Base-by-base conservation (phyloP, 2,888 invertebrate genomes). In the Aplocera efformata region DNA sequence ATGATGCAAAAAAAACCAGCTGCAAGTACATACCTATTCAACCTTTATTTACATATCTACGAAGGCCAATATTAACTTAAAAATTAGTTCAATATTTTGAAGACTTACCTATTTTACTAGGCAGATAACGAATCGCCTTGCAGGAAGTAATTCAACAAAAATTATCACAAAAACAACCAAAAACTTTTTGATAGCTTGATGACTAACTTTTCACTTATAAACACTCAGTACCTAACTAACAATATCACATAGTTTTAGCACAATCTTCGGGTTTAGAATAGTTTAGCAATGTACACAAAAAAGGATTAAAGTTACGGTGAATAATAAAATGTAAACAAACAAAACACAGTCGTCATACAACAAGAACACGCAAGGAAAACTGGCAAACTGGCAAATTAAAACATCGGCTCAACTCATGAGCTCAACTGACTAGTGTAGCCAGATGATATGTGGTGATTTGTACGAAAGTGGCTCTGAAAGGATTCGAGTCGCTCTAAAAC, bases 251-350 rank as follows among this genome's bases (percentile, higher is more conserved):
- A 39, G 34, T 44, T 50, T 23, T 32, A 22, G 51, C 77, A 76
- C 69, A 71, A 72, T 60, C 13, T 9, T 63, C 65, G 57, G 40
- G 24, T 49, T 50, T 53, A 34, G 7, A 22, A n/a, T 6, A 5
- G 28, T 55, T 41, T 47, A 38, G 32, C 47, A 54, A 40, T 22
- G 38, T 57, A 53, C 57, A 58, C 57, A 66, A 58, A 64, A 49
- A 47, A 40, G 32, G 28, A 53, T 29, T 50, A 60, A 60, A 58
- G 51, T 56, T 63, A 54, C 50, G 56, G 46, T 35, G 35, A 32
- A 49, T 56, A 59, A 56, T 54, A 63, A 58, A 64, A 63, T 43
- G 65, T 72, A 71, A 72, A 72, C 68, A 67, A 67, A 70, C 63
- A 66, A 64, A 62, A 58, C 56, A 37, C 59, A 52, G n/a, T n/a